These are phyloP conservation scores for Pempheris klunzingeri DNA, from an alignment of 2,797 vertebrate genomes.

Conservation along the genomic window DNA sequence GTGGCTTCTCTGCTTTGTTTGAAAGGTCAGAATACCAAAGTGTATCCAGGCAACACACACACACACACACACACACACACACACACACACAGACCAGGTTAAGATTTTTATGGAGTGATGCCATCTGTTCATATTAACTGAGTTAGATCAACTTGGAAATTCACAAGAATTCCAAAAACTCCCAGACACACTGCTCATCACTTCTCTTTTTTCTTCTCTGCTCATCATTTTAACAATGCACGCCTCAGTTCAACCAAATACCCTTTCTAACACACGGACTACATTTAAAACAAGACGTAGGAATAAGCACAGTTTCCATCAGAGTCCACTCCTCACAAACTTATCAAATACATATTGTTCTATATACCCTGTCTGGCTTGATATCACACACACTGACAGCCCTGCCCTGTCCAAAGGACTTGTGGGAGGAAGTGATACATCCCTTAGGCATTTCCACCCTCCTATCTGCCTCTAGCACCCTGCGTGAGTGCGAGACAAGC, in stretches of 20 bases:
- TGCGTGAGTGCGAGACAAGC: slow-evolving; percentile 22
- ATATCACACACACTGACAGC: slow-evolving; percentile 59
- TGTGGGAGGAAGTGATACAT: slow-evolving; percentile 80
- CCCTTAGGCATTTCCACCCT: slow-evolving; percentile 77
- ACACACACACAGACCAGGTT: slow-evolving; percentile 14
- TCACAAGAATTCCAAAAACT: slow-evolving; percentile 32
- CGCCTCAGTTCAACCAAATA: neutral
- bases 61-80: slow-evolving; percentile 35
- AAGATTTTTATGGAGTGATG: slow-evolving; percentile 42
- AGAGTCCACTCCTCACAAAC: slow-evolving; percentile 26
- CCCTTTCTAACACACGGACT: slow-evolving; percentile 6
- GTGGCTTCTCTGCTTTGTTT: slow-evolving; percentile 52
- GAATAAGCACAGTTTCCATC: slow-evolving; percentile 7
- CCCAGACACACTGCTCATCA: slow-evolving; percentile 25
- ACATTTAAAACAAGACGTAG: slow-evolving; percentile 34
- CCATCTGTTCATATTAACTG: slow-evolving; percentile 47
- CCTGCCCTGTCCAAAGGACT: slow-evolving; percentile 67
- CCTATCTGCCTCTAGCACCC: slow-evolving; percentile 60
- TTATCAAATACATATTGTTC: slow-evolving; percentile 57
- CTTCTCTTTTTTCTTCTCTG: neutral
- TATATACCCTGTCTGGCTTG: slow-evolving; percentile 47
- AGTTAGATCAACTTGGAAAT: slow-evolving; percentile 33
- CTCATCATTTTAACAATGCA: neutral
- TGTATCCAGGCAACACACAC: slow-evolving; percentile 67
- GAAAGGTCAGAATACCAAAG: slow-evolving; percentile 77